Percentiles rank a stretch among this genome's conserved stretches.
phyloP scores from a whole-genome alignment of 2,113 vertebrate genomes.

The Cromileptes altivelis region DNA sequence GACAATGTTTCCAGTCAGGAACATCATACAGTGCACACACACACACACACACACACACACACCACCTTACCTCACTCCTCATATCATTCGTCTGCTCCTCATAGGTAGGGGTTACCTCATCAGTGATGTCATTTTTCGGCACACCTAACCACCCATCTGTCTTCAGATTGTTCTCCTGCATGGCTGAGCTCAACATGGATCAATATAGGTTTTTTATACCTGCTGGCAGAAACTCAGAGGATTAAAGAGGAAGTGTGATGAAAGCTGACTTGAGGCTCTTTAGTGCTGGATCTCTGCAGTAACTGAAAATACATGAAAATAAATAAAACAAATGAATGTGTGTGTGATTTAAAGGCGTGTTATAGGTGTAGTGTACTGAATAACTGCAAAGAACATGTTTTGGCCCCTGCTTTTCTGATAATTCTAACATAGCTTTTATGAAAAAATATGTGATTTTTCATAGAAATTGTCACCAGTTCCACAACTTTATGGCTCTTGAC shows the following conservation, averaged over 20 bases:
- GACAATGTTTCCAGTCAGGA: constrained; percentile 2
- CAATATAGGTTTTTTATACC: neutral
- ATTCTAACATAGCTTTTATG: neutral
- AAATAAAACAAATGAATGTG: neutral
- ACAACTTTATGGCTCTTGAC: neutral
- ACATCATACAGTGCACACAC: constrained; percentile 8
- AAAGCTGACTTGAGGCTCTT: neutral
- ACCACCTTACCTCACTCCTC: constrained; percentile 31
- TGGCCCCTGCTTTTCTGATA: neutral
- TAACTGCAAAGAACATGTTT: neutral
- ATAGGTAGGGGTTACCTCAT: constrained; percentile 52
- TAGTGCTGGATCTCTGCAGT: neutral
- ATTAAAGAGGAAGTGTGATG: neutral
- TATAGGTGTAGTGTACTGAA: neutral
- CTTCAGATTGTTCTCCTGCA: neutral
- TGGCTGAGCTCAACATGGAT: neutral
- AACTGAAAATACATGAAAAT: neutral
- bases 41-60: constrained; percentile 24
- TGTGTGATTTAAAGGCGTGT: neutral
- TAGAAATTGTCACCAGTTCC: neutral
- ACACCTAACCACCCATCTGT: neutral
- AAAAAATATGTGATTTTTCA: neutral
- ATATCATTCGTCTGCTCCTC: constrained; percentile 51
- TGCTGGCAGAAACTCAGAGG: neutral
- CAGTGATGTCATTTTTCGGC: constrained; percentile 54